Base-by-base conservation (phyloP, 1,140 invertebrate species). In the Zaprionus ghesquierei region DNA sequence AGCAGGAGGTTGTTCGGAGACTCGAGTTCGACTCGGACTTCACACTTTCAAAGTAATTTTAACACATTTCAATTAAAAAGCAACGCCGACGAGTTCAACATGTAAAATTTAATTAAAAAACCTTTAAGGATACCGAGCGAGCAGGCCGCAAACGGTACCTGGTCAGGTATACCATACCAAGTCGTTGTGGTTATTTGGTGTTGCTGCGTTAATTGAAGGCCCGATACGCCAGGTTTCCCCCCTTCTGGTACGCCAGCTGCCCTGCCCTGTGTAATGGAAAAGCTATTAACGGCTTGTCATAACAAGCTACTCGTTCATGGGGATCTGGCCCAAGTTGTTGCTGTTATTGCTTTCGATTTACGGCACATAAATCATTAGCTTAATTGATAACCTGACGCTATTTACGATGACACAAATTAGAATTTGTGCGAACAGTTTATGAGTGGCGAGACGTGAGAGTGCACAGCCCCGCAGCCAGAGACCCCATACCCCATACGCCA, bases 41-140 rank as follows among this genome's bases (percentile, higher is more conserved):
- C 79, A 87, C 82, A 87, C 82, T 89, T 87, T 87, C 84, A 89
- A 87, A 87, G 84, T 84, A 77, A 87, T 87, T 87, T 87, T 82
- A 86, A 89, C 82, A 87, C 82, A 87, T 87, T 87, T 87, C 82
- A 87, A 87, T 87, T 87, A 87, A 82, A 87, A 81, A 75, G 66
- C 49, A 61, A 69, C 70, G 23, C 50, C 59, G 44, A 33, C 46
- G 64, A 50, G 56, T 41, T 20, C 55, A 49, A 77, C 82, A 72
- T 87, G 82, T 87, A 82, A 87, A 87, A 87, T 87, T 87, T 89
- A 87, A 87, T 87, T 87, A 87, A 87, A 87, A 87, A 70, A 62
- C 82, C 79, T 84, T 87, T 71, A 89, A 87, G 84, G 84, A 89
- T 89, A 69, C 69, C 55, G 56, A 64, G 18, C 49, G 20, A 13